Evolutionary conservation across 1,140 invertebrate species (phyloP).

Genomic region (Hylyphantes graminicola): DNA sequence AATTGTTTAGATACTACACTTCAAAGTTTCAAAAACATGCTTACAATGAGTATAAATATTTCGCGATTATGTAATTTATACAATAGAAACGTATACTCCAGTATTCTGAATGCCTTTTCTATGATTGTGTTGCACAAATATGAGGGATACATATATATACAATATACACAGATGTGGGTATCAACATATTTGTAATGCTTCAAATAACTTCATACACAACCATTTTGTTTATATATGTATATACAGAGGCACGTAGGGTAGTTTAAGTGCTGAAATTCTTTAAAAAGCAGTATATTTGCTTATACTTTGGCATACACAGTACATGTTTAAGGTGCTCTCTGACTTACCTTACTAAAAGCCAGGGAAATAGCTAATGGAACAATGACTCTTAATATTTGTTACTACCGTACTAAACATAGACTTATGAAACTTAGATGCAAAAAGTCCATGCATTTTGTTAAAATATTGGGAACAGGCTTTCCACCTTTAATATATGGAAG

Average conservation of each 20-base stretch:
- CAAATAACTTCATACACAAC: conserved; percentile 27
- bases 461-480: too few relatives aligned
- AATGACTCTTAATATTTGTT: conserved; percentile 3
- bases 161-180: conserved; percentile 14
- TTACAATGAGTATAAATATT: too few relatives aligned
- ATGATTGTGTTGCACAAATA: conserved; percentile 2
- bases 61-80: too few relatives aligned
- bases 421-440: too few relatives aligned
- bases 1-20: too few relatives aligned
- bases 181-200: conserved; percentile 26
- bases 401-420: background rate
- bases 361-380: conserved; percentile 28
- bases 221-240: conserved; percentile 52
- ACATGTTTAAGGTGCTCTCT: conserved; percentile 57
- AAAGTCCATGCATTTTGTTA: too few relatives aligned
- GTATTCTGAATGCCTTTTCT: conserved; percentile 14
- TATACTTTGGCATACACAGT: conserved; percentile 58
- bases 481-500: too few relatives aligned
- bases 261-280: conserved; percentile 54
- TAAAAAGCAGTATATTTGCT: conserved; percentile 52
- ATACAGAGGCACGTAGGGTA: conserved; percentile 58
- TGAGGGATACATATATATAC: conserved; percentile 14
- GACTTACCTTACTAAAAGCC: conserved; percentile 45
- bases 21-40: too few relatives aligned
- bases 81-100: conserved; percentile 27